These are phyloP conservation scores for Ceriagrion tenellum DNA, from an alignment of 2,888 invertebrate genomes.

Conservation along the genomic window DNA sequence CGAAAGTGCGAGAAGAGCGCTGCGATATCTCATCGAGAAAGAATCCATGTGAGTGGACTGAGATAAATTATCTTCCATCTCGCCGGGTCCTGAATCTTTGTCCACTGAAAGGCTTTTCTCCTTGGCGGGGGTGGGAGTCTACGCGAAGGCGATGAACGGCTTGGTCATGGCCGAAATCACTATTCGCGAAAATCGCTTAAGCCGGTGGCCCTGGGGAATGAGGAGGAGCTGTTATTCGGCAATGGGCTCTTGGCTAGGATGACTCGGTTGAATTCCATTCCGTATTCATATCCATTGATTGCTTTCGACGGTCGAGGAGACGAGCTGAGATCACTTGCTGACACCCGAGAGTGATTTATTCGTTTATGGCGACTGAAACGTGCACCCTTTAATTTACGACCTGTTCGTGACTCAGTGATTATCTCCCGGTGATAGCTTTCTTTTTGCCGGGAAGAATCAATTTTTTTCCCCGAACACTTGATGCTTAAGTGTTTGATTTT, in stretches of 20 bases:
- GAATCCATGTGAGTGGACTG: not conserved
- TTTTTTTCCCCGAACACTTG: not conserved
- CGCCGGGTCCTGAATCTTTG: not conserved
- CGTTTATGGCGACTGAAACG: not conserved
- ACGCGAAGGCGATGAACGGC: not conserved
- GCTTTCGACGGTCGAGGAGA: not conserved
- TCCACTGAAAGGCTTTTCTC: not conserved
- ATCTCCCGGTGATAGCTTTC: not conserved
- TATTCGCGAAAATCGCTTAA: not conserved
- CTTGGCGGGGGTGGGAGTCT: too few species aligned
- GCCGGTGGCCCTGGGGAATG: not conserved
- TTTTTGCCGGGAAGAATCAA: not conserved
- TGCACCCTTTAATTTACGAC: not conserved
- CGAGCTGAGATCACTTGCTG: not conserved
- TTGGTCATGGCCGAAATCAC: not conserved
- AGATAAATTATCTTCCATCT: not conserved
- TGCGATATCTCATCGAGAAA: not conserved
- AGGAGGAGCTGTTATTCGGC: not conserved
- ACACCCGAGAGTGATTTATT: not conserved
- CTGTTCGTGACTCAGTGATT: conserved; percentile 1
- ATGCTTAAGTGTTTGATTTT: not conserved
- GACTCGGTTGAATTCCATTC: too few species aligned
- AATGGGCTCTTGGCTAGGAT: not conserved
- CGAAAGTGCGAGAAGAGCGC: not conserved
- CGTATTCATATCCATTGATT: not conserved